Conservation (phyloP, 92 coral and sea anemone genomes). For the Palythoa heliodiscus region DNA sequence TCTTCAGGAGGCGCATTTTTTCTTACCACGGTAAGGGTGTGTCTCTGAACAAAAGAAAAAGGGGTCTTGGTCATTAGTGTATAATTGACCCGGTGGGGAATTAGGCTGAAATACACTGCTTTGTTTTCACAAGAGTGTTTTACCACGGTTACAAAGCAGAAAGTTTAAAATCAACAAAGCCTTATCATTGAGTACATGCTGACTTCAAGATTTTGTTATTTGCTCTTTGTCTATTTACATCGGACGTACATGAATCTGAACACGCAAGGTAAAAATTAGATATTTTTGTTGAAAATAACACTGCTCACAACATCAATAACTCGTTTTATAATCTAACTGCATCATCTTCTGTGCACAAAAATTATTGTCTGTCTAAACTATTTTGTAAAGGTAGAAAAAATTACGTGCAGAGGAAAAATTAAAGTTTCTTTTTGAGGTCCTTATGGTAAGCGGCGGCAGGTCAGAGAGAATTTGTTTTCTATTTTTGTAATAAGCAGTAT, state of each 20-base stretch:
- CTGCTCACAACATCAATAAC: background rate
- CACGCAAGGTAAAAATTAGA: background rate
- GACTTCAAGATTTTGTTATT: background rate
- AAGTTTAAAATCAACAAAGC: background rate
- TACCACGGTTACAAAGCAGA: slow-evolving; percentile 11
- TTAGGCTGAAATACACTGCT: background rate
- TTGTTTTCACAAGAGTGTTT: slow-evolving; percentile 11
- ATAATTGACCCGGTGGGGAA: slow-evolving; percentile 18
- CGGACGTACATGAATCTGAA: background rate
- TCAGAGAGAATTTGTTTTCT: background rate
- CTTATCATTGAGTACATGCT: slow-evolving; percentile 6
- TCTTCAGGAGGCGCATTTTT: background rate
- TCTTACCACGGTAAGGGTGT: slow-evolving; percentile 10
- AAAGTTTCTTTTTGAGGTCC: background rate
- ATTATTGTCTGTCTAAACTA: background rate
- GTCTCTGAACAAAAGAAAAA: slow-evolving; percentile 16
- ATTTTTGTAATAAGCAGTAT: background rate
- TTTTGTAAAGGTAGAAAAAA: background rate
- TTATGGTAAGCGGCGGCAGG: background rate
- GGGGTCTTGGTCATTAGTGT: slow-evolving; percentile 3
- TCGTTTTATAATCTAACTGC: background rate
- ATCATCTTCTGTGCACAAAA: background rate
- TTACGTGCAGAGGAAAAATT: background rate
- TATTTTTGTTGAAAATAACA: background rate
- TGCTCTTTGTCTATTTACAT: background rate